Conservation (phyloP, 2,797 vertebrate genomes). For the Ceryle rudis region DNA sequence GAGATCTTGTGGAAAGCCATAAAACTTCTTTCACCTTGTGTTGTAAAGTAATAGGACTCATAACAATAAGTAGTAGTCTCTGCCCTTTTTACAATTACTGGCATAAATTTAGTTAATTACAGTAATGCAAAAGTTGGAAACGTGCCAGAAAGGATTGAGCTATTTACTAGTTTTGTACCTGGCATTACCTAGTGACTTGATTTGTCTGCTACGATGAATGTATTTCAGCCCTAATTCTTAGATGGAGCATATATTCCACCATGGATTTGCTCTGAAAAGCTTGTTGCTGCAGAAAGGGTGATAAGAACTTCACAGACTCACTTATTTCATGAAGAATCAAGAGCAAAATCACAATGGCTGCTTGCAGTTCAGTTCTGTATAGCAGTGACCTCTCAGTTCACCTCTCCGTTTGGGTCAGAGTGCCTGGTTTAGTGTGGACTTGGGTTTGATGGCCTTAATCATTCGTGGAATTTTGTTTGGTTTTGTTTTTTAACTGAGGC, state of each 20-base stretch:
- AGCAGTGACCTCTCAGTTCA: neutral
- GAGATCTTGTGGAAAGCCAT: neutral
- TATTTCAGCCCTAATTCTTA: neutral
- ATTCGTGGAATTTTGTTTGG: neutral
- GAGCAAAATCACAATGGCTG: neutral
- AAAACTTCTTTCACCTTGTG: neutral
- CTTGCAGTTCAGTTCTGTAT: neutral
- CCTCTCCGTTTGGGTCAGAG: neutral
- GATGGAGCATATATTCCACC: fast-evolving
- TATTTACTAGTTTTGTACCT: neutral
- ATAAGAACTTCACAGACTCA: neutral
- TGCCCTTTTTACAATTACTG: neutral
- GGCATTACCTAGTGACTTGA: neutral
- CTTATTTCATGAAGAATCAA: neutral
- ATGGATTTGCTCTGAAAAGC: neutral
- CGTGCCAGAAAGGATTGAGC: neutral
- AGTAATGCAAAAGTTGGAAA: neutral
- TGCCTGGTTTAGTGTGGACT: fast-evolving
- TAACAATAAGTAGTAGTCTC: neutral
- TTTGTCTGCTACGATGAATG: neutral
- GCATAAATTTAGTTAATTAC: neutral
- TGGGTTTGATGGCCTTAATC: neutral
- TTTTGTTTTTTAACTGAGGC: neutral
- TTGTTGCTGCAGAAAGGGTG: neutral
- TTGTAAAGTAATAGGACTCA: neutral